Evolutionary conservation across 2,113 vertebrate species (phyloP), one percentile per base, ranked within the genome.

Genomic region (Chionodraco myersi): DNA sequence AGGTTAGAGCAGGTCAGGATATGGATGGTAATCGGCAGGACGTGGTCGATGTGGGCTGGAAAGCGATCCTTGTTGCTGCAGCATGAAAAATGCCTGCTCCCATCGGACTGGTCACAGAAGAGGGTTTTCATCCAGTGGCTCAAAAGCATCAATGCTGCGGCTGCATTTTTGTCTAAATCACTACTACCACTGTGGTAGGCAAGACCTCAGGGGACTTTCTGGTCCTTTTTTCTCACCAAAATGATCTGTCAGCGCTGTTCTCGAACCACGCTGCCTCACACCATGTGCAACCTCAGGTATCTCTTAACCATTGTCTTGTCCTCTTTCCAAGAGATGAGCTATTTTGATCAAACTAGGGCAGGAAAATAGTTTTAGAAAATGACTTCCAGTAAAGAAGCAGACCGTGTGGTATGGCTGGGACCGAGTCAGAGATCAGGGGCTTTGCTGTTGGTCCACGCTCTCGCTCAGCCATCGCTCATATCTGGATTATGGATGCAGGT

Each of bases 71-170:
- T 72, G 74, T 57, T 86, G 71, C 57, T 77, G 41, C 59, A 72
- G 62, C 73, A 68, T 76, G 49, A 85, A 85, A 84, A 64, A 80
- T 41, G 51, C 10, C 45, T 64, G 63, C 72, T 88, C 75, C 81
- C 82, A 75, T 54, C 10, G 56, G 69, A 75, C 30, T 12, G 15
- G 52, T 78, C 59, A 16, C 54, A 54, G 61, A 70, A 18, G 58
- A 77, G 60, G 79, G 88, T 90, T 92, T 93, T 79, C 84, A 88
- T 80, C 71, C 81, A 86, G 81, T 9, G 85, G 84, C 83, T 73
- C 26, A 84, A 65, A 77, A 79, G 69, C 66, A 76, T 78, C 45
- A 70, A n/a, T 41, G 26, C 14, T 10, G 3, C 15, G 47, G 70
- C 58, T 70, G 63, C 30, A 56, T 82, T 87, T 89, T 80, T 85